Base-by-base conservation (phyloP, 2,888 invertebrate genomes). In the Limnephilus marmoratus region DNA sequence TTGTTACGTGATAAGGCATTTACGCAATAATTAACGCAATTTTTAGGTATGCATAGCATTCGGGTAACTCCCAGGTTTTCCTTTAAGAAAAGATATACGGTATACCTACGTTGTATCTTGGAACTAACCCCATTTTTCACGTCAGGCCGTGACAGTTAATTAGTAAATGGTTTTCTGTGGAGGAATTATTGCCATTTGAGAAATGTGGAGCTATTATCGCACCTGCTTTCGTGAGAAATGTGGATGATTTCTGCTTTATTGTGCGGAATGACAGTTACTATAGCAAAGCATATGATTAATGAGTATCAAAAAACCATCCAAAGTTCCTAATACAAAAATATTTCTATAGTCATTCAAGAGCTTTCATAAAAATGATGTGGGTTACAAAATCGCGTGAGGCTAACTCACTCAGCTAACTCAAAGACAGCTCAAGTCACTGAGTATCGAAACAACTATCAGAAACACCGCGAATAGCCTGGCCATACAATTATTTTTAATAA, bases 121-220 rank as follows among this genome's bases (percentile, higher is more conserved):
- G 15, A 68, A 68, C n/a, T 68, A 45, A 86, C 15, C 41, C 29
- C 86, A 86, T 86, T 86, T 86, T 45, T 86, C 86, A 86, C 45
- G 86, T 86, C 86, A 86, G 45, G 29, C 45, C 49, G 7, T 86
- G 86, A 45, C 86, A 86, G 86, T 86, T 86, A 49, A 86, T 86
- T 86, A 86, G 86, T 45, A 45, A 86, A 86, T 86, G 86, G 45
- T 45, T 86, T 37, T 24, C 37, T 29, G 45, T 86, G 24, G 41
- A 86, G 86, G n/a, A 45, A 86, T 29, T 86, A 86, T 83, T 86
- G 24, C 41, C 86, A 86, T 86, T 86, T 29, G 29, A n/a, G 86
- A 49, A 86, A 45, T n/a, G 45, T 49, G 86, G 13, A 37, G 45
- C 45, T 45, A 45, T 86, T n/a, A 85, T 83, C 24, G 24, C 37